phyloP scores from a whole-genome alignment of 30 jellyfish, hydroid and myxozoan species.

The Calvadosia cruxmelitensis region DNA sequence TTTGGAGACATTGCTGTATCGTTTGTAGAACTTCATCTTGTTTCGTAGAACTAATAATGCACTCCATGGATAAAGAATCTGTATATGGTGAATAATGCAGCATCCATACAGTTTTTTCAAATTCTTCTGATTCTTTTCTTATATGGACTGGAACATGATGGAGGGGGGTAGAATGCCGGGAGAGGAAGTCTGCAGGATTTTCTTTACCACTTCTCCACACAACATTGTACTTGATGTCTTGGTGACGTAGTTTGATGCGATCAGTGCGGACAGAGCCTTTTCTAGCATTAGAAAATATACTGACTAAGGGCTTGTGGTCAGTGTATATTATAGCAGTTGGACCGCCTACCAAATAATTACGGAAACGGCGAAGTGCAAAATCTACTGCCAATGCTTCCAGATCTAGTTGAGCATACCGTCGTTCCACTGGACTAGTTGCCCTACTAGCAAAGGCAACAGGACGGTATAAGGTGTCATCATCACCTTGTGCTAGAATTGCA shows the following conservation, averaged over 20 bases:
- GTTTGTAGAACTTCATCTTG: slow-evolving; percentile 8
- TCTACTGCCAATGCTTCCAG: slow-evolving; percentile 25
- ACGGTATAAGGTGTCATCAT: no score
- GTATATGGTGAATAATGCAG: slow-evolving; percentile 34
- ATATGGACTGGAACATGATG: not conserved
- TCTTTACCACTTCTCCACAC: slow-evolving; percentile 12
- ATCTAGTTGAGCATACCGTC: slow-evolving; percentile 28
- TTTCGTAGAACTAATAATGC: slow-evolving; percentile 5
- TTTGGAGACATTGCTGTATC: no score
- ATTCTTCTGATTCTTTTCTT: slow-evolving; percentile 10
- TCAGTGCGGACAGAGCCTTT: slow-evolving; percentile 14
- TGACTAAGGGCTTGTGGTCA: slow-evolving; percentile 36
- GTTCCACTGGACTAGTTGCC: slow-evolving; percentile 23
- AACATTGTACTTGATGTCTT: slow-evolving; percentile 11
- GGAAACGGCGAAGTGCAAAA: slow-evolving; percentile 26
- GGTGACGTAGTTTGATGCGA: slow-evolving; percentile 18
- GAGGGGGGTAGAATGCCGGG: slow-evolving; percentile 17
- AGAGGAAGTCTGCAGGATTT: slow-evolving; percentile 31
- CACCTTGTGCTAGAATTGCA: no score
- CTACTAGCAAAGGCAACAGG: slow-evolving; percentile 43
- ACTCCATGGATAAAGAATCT: slow-evolving; percentile 22
- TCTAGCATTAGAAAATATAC: slow-evolving; percentile 9
- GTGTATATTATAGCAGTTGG: slow-evolving; percentile 17
- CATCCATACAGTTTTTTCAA: slow-evolving; percentile 33
- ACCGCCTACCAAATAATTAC: slow-evolving; percentile 16